These are phyloP conservation scores for Heliopora coerulea DNA, from an alignment of 92 coral and sea anemone species.

Conservation along the genomic window DNA sequence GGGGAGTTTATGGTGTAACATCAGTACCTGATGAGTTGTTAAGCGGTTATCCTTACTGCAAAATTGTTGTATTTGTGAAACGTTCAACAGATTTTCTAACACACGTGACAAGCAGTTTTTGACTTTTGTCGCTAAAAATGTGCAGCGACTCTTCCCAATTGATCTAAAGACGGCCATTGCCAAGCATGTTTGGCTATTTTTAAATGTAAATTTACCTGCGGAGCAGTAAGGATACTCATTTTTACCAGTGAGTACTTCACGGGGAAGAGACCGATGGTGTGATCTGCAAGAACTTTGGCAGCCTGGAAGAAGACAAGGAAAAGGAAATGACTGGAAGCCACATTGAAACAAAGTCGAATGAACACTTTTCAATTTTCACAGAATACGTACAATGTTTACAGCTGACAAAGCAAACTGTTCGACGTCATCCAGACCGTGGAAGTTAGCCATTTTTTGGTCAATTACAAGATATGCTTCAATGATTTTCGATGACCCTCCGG, in stretches of 20 bases:
- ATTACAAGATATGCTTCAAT: constrained; percentile 69
- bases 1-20: too few relatives aligned
- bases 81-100: too few relatives aligned
- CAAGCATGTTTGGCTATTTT: too few relatives aligned
- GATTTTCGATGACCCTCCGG: constrained; percentile 5
- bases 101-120: too few relatives aligned
- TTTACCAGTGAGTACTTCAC: constrained; percentile 77
- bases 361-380: neutral
- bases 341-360: too few relatives aligned
- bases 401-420: constrained; percentile 61
- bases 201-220: constrained; percentile 68
- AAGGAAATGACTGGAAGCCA: neutral
- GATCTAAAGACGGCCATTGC: too few relatives aligned
- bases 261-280: constrained; percentile 74
- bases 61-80: too few relatives aligned
- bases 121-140: too few relatives aligned
- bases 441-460: constrained; percentile 60
- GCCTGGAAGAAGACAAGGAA: constrained; percentile 49
- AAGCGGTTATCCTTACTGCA: too few relatives aligned
- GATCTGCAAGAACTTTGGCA: constrained; percentile 71
- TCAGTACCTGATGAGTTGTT: too few relatives aligned
- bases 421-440: constrained; percentile 58
- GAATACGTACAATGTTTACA: constrained; percentile 60
- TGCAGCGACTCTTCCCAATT: too few relatives aligned
- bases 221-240: constrained; percentile 87